Base-by-base conservation (phyloP, 2,113 vertebrate species). In the Ciconia boyciana region DNA sequence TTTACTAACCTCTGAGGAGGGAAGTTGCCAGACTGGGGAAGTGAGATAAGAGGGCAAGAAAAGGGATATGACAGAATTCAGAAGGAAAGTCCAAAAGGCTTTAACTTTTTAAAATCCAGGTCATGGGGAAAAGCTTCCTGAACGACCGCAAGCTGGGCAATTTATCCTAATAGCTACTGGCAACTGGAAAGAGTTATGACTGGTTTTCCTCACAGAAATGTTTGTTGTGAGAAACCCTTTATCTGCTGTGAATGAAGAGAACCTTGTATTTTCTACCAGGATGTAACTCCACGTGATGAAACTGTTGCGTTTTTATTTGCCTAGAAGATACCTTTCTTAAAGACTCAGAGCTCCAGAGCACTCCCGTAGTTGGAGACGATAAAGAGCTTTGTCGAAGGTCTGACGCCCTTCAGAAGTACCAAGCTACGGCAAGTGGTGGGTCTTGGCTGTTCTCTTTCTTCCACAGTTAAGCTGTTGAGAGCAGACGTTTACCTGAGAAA, bases 11-110 rank as follows among this genome's bases (percentile, higher is more conserved):
- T 87, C 66, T 64, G 44, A 89, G 62, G 44, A 76, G 93, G 84
- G 93, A 96, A 96, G 81, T 94, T 87, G 62, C 66, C 61, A 46
- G 41, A 60, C 87, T 90, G 93, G 70, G 90, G 81, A 96, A 95
- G 58, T 72, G 70, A 95, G 95, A 97, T 97, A 96, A 96, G 81
- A 85, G 9, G 25, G 15, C 57, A 82, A 79, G 77, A 84, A 88
- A 87, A 76, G 1, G 1, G 44, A 96, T 74, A 91, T 70, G 78
- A 43, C 49, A 13, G 24, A 90, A 83, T 83, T 88, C 18, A 83
- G 31, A 85, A 80, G 36, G 13, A 69, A 74, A 54, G 66, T 79
- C 44, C 52, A 14, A 22, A 89, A 34, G 29, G 36, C 85, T 89
- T 89, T 49, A 57, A 54, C 22, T 83, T 90, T 28, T 89, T 68